Base-by-base conservation (phyloP, 2,797 vertebrate genomes). In the Sebastes aleutianus region DNA sequence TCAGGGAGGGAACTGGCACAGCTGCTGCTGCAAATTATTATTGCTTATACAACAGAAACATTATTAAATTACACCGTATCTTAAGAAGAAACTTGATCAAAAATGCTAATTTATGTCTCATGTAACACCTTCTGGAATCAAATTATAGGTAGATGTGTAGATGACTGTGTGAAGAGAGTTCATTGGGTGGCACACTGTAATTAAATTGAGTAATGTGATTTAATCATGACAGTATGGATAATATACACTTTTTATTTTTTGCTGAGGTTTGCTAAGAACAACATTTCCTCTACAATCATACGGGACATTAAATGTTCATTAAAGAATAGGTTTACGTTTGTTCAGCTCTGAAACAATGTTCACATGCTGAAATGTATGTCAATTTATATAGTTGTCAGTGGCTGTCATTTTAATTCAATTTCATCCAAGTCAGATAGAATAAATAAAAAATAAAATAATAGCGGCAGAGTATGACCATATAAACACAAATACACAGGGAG, bases 1-100 rank as follows among this genome's bases (percentile, higher is more conserved):
- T 69, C 47, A 64, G 36, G 29, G 50, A 63, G 24, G 31, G 32
- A 86, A 91, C 72, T 78, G 53, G 16, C 31, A 67, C 9, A 68
- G 53, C 34, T 63, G 32, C 67, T 50, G n/a, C 32, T 69, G 39
- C 80, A 78, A 59, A 70, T 43, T 39, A 20, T 13, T 18, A 58
- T 16, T 47, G 32, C 68, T 77, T 34, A 72, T 43, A 57, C 67
- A 76, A 10, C 7, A 13, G 36, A 64, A 83, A 71, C n/a, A 36
- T 67, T 11, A 24, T 50, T 53, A 57, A 34, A 36, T 63, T 24
- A 22, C 58, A 59, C 8, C 31, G 26, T 58, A 64, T 29, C 4
- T 63, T 43, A 56, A 39, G 50, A 67, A 59, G 57, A 53, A 1
- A 4, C 57, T 24, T 71, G 22, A 80, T 54, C 18, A 68, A 61